Evolutionary conservation across 1,140 invertebrate species (phyloP).

Genomic region (Dreissena polymorpha): DNA sequence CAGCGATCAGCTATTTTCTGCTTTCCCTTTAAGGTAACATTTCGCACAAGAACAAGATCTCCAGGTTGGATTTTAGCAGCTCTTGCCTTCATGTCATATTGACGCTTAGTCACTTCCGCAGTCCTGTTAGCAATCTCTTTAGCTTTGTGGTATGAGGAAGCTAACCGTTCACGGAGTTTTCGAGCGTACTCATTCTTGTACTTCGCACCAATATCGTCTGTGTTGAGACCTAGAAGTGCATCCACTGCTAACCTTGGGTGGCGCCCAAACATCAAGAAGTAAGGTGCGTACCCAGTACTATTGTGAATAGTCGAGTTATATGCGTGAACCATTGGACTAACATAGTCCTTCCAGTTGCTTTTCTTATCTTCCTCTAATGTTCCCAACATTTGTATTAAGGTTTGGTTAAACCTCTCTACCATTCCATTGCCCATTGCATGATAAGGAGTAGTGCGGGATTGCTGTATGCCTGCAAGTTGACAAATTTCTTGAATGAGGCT

Average conservation of each 20-base stretch:
- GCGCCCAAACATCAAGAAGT: too few species aligned
- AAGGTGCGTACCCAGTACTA: not conserved
- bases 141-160: not conserved
- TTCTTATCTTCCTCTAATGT: not conserved
- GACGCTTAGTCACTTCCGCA: not conserved
- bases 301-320: too few species aligned
- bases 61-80: conserved; percentile 1
- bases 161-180: conserved; percentile 8
- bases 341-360: not conserved
- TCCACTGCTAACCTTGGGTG: too few species aligned
- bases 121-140: not conserved
- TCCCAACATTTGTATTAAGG: not conserved
- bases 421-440: not conserved
- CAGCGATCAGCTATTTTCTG: conserved; percentile 1
- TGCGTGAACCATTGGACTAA: too few species aligned
- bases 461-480: conserved; percentile 1
- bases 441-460: conserved; percentile 3
- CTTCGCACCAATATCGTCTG: too few species aligned
- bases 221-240: too few species aligned
- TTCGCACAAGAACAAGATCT: conserved; percentile 1
- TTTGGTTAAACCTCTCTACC: conserved; percentile 4
- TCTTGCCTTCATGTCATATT: conserved; percentile 5
- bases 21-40: not conserved
- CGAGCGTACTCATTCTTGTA: conserved; percentile 12
- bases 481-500: conserved; percentile 33